A percentile compares a stretch with the other conserved stretches of the same genome.
Conservation (phyloP, 1,140 invertebrate species). For the Lordiphosa mommai region DNA sequence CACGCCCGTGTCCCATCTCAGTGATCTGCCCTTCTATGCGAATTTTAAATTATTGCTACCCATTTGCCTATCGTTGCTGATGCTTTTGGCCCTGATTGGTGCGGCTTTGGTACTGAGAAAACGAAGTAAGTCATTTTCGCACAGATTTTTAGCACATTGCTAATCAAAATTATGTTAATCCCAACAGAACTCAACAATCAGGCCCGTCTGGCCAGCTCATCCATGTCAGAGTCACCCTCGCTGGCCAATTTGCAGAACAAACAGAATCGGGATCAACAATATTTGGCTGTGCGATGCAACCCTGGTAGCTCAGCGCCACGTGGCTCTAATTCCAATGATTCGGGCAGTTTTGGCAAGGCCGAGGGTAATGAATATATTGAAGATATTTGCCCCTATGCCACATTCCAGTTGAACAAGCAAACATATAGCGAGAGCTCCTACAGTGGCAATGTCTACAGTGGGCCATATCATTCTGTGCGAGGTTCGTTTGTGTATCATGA, state of each 20-base stretch:
- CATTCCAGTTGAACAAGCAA: conserved; percentile 92
- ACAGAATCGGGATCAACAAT: conserved; percentile 87
- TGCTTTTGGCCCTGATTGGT: conserved; percentile 83
- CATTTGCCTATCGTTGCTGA: conserved; percentile 84
- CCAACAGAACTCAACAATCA: conserved; percentile 61
- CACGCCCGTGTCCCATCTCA: conserved; percentile 82
- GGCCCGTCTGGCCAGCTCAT: conserved; percentile 68
- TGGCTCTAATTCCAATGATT: conserved; percentile 80
- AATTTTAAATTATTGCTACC: conserved; percentile 86
- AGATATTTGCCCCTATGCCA: conserved; percentile 94
- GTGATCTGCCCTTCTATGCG: conserved; percentile 84
- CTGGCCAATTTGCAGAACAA: conserved; percentile 88
- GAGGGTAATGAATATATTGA: conserved; percentile 89
- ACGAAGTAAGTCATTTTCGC: conserved; percentile 86
- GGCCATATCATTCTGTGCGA: conserved; percentile 90
- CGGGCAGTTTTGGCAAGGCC: conserved; percentile 81
- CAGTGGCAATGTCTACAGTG: conserved; percentile 92
- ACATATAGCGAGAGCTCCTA: conserved; percentile 93
- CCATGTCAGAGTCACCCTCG: conserved; percentile 84
- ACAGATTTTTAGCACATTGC: too few relatives aligned
- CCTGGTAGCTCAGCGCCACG: conserved; percentile 77
- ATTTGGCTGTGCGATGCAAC: conserved; percentile 83
- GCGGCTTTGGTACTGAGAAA: conserved; percentile 84
- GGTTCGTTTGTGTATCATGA: conserved; percentile 95
- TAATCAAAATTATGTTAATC: background rate